Evolutionary conservation across 2,888 invertebrate species (phyloP).

Genomic region (Hirtodrosophila duncani): DNA sequence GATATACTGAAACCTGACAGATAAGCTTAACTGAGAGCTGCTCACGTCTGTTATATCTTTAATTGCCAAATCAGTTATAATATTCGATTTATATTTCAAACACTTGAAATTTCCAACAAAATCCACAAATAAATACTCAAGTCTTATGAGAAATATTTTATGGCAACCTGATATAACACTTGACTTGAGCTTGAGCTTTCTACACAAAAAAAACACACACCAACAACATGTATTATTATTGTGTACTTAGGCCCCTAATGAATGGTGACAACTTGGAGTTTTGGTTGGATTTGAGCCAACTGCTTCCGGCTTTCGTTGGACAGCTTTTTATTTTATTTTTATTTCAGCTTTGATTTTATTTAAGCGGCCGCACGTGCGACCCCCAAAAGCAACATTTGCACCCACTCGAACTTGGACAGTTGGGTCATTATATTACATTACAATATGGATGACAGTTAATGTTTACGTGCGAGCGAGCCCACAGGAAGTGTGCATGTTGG

Average conservation of each 20-base stretch:
- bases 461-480: slow-evolving; percentile 5
- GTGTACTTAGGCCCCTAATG: slow-evolving; percentile 17
- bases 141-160: too few species aligned
- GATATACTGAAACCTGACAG: too few species aligned
- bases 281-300: slow-evolving; percentile 27
- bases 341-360: slow-evolving; percentile 14
- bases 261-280: slow-evolving; percentile 13
- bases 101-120: too few species aligned
- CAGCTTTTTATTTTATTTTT: slow-evolving; percentile 14
- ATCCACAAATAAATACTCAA: too few species aligned
- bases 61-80: too few species aligned
- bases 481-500: slow-evolving; percentile 45
- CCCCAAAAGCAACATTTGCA: slow-evolving; percentile 37
- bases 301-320: slow-evolving; percentile 50
- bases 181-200: slow-evolving; percentile 34
- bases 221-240: slow-evolving; percentile 18
- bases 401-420: slow-evolving; percentile 19
- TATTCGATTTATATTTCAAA: too few species aligned
- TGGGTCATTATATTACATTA: slow-evolving; percentile 50
- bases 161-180: too few species aligned
- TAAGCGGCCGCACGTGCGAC: slow-evolving; percentile 52
- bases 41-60: too few species aligned
- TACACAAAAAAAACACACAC: slow-evolving; percentile 18
- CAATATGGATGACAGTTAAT: slow-evolving; percentile 52
- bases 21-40: too few species aligned